These are phyloP conservation scores for Nymphalis polychloros DNA, from an alignment of 2,888 invertebrate species.

Conservation along the genomic window DNA sequence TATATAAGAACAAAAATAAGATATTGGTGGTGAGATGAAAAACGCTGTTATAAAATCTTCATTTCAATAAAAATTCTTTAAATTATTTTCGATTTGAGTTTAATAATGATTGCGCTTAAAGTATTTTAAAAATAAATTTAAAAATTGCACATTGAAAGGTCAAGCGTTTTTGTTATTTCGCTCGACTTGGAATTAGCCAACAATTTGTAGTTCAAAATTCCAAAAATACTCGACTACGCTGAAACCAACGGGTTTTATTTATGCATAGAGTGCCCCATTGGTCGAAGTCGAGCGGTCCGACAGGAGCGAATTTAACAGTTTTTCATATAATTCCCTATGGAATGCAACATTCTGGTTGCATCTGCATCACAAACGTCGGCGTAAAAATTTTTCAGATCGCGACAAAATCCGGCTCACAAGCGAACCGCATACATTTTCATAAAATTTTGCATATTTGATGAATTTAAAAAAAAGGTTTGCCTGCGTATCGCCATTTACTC, in stretches of 20 bases:
- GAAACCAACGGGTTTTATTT: background rate
- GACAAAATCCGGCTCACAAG: slow-evolving; percentile 41
- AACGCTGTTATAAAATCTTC: no score
- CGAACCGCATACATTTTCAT: slow-evolving; percentile 72
- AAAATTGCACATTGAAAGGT: background rate
- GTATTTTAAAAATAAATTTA: background rate
- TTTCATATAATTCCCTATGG: slow-evolving; percentile 23
- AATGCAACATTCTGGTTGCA: slow-evolving; percentile 21
- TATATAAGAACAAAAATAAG: no score
- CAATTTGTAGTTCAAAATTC: background rate
- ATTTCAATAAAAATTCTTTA: no score
- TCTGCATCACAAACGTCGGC: slow-evolving; percentile 35
- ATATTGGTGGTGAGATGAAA: no score
- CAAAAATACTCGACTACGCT: background rate
- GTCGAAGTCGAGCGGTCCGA: background rate
- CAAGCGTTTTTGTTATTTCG: background rate
- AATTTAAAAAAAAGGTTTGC: slow-evolving; percentile 31
- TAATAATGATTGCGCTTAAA: no score
- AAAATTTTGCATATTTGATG: slow-evolving; percentile 76
- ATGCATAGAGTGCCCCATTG: slow-evolving; percentile 5
- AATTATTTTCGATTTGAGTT: no score
- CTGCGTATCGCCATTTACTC: slow-evolving; percentile 22
- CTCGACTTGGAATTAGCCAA: background rate
- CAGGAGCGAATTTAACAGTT: slow-evolving; percentile 5
- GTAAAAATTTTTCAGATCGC: slow-evolving; percentile 28